Conservation (phyloP, 2,888 invertebrate species). For the Andrena camellia region DNA sequence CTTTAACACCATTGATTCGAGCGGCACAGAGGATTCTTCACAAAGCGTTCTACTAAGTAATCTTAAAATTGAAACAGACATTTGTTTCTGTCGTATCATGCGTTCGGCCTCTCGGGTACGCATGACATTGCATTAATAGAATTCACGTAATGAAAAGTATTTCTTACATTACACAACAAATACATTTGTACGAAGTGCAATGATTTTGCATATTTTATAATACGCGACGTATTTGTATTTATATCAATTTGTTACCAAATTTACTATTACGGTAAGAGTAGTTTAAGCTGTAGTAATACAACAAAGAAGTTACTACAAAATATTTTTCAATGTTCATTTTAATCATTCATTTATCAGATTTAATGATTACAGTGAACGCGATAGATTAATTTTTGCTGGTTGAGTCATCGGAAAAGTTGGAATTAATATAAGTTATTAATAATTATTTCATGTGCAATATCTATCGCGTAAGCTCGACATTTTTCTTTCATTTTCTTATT, state of each 20-base stretch:
- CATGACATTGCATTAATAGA: neutral
- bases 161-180: neutral
- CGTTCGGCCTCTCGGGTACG: neutral
- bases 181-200: neutral
- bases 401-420: slow-evolving; percentile 14
- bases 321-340: slow-evolving; percentile 12
- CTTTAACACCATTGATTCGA: slow-evolving; percentile 94
- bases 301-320: slow-evolving; percentile 1
- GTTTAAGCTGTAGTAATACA: neutral
- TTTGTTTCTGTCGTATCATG: neutral
- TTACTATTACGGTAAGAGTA: slow-evolving; percentile 7
- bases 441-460: slow-evolving; percentile 55
- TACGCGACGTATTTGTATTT: slow-evolving; percentile 3
- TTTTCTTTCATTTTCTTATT: slow-evolving; percentile 23
- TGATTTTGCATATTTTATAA: slow-evolving; percentile 25
- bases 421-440: slow-evolving; percentile 33
- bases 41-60: slow-evolving; percentile 83
- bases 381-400: slow-evolving; percentile 14
- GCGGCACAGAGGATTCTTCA: slow-evolving; percentile 95
- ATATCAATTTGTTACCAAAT: slow-evolving; percentile 35
- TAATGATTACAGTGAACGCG: neutral
- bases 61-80: neutral
- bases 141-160: slow-evolving; percentile 12
- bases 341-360: slow-evolving; percentile 11
- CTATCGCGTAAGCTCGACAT: slow-evolving; percentile 19